Evolutionary conservation across 2,888 invertebrate genomes (phyloP).

Genomic region (Apamea monoglypha): DNA sequence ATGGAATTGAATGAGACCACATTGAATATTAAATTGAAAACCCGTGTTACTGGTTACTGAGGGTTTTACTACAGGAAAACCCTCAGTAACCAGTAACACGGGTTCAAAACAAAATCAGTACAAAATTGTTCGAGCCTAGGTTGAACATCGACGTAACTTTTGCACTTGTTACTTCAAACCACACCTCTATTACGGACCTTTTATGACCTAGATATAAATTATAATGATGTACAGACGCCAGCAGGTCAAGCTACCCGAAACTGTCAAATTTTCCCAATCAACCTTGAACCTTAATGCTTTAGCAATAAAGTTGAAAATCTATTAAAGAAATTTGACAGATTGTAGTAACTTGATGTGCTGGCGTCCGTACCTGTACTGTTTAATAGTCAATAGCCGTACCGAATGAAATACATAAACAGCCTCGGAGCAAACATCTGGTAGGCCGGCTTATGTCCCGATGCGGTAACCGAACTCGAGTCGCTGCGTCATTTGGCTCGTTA

Average conservation of each 20-base stretch:
- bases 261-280: too few relatives aligned
- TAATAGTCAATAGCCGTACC: slow-evolving; percentile 33
- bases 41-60: not conserved
- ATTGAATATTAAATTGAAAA: slow-evolving; percentile 2
- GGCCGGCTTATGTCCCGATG: slow-evolving; percentile 40
- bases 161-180: not conserved
- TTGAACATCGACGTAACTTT: not conserved
- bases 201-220: slow-evolving; percentile 38
- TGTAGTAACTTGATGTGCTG: too few relatives aligned
- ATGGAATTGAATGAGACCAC: not conserved
- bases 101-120: too few relatives aligned
- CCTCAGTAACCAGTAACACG: too few relatives aligned
- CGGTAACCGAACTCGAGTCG: slow-evolving; percentile 53
- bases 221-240: slow-evolving; percentile 21
- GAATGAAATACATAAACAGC: slow-evolving; percentile 38
- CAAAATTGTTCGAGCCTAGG: not conserved
- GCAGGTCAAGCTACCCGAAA: too few relatives aligned
- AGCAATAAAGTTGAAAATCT: too few relatives aligned
- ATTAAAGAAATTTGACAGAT: too few relatives aligned
- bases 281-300: too few relatives aligned
- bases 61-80: slow-evolving; percentile 8
- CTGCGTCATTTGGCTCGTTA: slow-evolving; percentile 46
- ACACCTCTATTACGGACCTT: not conserved
- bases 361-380: slow-evolving; percentile 25
- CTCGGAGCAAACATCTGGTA: slow-evolving; percentile 46